Percentiles rank a stretch among this genome's conserved stretches.
phyloP scores from a whole-genome alignment of 2,113 vertebrate species.

The Barbus barbus region DNA sequence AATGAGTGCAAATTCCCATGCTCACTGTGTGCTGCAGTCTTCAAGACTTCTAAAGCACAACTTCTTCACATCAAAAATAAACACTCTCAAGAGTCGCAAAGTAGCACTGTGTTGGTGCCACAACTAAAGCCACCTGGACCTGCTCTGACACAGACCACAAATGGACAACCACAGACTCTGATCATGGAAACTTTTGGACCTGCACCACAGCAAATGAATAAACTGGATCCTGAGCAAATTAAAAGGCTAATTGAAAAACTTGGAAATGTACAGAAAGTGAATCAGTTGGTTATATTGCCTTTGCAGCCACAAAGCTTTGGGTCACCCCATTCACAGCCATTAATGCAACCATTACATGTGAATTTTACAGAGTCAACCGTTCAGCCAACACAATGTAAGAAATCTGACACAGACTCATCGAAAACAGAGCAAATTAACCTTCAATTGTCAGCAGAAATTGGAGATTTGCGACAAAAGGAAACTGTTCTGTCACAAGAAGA shows the following conservation, averaged over 20 bases:
- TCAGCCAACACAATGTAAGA: background rate
- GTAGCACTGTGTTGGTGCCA: conserved; percentile 3
- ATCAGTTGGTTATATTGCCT: conserved; percentile 73
- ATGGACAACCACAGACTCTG: conserved; percentile 62
- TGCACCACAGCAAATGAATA: conserved; percentile 69
- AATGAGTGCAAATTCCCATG: conserved; percentile 63
- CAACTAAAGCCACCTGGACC: conserved; percentile 53
- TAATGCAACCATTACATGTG: conserved; percentile 52
- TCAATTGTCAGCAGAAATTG: background rate
- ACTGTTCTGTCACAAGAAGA: background rate
- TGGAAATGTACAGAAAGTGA: conserved; percentile 76
- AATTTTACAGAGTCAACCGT: conserved; percentile 52
- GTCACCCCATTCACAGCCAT: conserved; percentile 60
- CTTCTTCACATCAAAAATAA: conserved; percentile 70
- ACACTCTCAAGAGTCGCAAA: conserved; percentile 56
- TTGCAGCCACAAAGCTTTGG: conserved; percentile 62
- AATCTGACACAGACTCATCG: background rate
- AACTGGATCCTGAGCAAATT: conserved; percentile 77
- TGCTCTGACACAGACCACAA: conserved; percentile 65
- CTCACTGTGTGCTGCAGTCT: conserved; percentile 67
- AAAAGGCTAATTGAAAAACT: conserved; percentile 75
- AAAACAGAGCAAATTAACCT: background rate
- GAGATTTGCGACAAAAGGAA: conserved; percentile 43
- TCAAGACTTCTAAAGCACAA: conserved; percentile 69
- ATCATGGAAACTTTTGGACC: conserved; percentile 66